Evolutionary conservation across 2,797 vertebrate genomes (phyloP), one percentile per base, ranked within the genome.

Genomic region (Iguana delicatissima): DNA sequence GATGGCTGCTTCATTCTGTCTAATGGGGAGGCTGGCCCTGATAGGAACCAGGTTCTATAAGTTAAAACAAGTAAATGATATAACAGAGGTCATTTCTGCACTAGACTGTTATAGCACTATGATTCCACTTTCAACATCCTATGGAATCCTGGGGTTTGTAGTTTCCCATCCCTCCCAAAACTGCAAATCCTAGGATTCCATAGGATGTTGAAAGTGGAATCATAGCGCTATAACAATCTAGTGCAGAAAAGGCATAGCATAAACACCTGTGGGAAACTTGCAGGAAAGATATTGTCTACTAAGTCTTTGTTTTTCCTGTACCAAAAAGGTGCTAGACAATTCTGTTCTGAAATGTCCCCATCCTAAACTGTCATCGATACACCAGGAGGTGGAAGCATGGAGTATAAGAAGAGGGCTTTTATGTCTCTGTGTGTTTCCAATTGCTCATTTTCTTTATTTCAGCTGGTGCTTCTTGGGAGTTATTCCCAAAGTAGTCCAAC

Each of bases 391-490:
- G 20, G 67, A 73, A 73, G 32, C 52, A 29, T 20, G 50, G 32
- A 46, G 35, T 46, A 72, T 55, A 57, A 69, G 22, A 8, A 8
- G 38, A 87, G 46, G 46, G 24, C 1, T 82, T 74, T 87, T 64
- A 83, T 55, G 14, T 26, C 72, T 55, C 32, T 87, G 0, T 83
- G 32, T 13, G 69, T 77, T 79, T 85, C 26, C 84, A 89, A 46
- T 84, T 81, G 89, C 20, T 38, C 38, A 29, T 82, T 87, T 83
- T 62, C 69, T 81, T 86, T 42, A 81, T 32, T 42, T 90, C 84
- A 86, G 69, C n/a, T 83, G 72, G 50, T 83, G 79, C 57, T 80
- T 83, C 55, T 82, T 62, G 72, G 69, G 69, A 90, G 42, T 52
- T 82, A 67, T 29, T 62, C 86, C 5, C 72, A 87, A 77, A 77